A percentile compares a stretch with the other conserved stretches of the same genome.
phyloP scores from a whole-genome alignment of 1,140 invertebrate species.

The Bombus breviceps region DNA sequence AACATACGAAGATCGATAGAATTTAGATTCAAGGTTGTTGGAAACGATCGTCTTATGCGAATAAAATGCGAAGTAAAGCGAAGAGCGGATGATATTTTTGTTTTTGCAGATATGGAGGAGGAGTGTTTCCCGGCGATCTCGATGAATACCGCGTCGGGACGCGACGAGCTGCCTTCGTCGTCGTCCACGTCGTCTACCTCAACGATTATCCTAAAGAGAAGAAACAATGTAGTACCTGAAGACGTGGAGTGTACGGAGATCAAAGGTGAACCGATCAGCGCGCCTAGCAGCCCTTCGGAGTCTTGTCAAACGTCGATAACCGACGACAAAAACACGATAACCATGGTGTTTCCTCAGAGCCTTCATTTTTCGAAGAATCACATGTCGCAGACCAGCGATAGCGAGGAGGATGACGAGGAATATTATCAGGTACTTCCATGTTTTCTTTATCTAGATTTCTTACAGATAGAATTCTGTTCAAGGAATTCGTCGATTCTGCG shows the following conservation, averaged over 20 bases:
- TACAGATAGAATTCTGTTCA: no score
- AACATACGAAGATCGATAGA: no score
- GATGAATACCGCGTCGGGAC: conserved; percentile 84
- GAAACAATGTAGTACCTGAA: conserved; percentile 57
- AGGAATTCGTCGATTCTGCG: no score
- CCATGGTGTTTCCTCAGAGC: conserved; percentile 74
- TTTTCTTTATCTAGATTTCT: no score
- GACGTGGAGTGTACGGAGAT: conserved; percentile 77
- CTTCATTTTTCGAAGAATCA: conserved; percentile 70
- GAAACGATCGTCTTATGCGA: no score
- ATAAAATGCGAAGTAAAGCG: no score
- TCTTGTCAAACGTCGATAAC: conserved; percentile 78
- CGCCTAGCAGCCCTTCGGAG: conserved; percentile 85
- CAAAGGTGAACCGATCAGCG: conserved; percentile 88
- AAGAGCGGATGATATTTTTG: neutral
- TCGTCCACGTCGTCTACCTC: conserved; percentile 53
- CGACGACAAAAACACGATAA: conserved; percentile 72
- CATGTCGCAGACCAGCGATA: conserved; percentile 73
- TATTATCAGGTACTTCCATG: conserved; percentile 60
- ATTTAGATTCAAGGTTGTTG: no score
- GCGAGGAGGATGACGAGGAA: conserved; percentile 79
- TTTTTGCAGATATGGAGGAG: conserved; percentile 90
- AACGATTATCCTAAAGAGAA: conserved; percentile 48
- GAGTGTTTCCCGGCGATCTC: conserved; percentile 91
- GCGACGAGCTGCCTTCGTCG: conserved; percentile 73